These are phyloP conservation scores for Syngnathus scovelli DNA, from an alignment of 2,113 vertebrate genomes.

Conservation along the genomic window DNA sequence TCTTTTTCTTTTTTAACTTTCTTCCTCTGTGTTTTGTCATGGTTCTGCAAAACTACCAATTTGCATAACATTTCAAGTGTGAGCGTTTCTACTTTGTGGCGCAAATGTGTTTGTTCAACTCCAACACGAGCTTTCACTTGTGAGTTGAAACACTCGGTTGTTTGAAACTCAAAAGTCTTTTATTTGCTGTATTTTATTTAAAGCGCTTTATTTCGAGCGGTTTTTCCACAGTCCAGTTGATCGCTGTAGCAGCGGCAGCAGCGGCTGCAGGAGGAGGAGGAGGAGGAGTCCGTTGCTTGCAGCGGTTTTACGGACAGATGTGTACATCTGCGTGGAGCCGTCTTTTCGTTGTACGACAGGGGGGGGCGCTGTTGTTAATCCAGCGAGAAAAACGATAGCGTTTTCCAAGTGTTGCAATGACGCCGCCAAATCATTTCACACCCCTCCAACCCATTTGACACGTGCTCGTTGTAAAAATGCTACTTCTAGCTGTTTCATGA, in stretches of 20 bases:
- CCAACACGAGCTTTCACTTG: not conserved
- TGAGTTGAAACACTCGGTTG: too few species aligned
- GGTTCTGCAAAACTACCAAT: not conserved
- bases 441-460: not conserved
- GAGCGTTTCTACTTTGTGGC: not conserved
- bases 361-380: constrained; percentile 50
- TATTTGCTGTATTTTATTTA: not conserved
- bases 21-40: not conserved
- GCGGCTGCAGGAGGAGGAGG: constrained; percentile 26
- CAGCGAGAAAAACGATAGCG: too few species aligned
- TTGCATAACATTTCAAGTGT: not conserved
- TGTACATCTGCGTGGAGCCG: constrained; percentile 62
- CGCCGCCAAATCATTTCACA: not conserved
- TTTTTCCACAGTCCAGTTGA: constrained; percentile 8
- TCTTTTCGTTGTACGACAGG: constrained; percentile 26
- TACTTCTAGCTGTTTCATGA: not conserved
- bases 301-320: constrained; percentile 59
- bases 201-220: not conserved
- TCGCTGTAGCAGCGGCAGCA: constrained; percentile 22
- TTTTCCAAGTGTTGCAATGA: not conserved
- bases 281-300: constrained; percentile 3
- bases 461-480: not conserved
- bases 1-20: not conserved
- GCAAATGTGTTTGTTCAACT: not conserved
- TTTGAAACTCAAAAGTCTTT: too few species aligned